Base-by-base conservation (phyloP, 2,797 vertebrate species). In the Hyperoplus lanceolatus region DNA sequence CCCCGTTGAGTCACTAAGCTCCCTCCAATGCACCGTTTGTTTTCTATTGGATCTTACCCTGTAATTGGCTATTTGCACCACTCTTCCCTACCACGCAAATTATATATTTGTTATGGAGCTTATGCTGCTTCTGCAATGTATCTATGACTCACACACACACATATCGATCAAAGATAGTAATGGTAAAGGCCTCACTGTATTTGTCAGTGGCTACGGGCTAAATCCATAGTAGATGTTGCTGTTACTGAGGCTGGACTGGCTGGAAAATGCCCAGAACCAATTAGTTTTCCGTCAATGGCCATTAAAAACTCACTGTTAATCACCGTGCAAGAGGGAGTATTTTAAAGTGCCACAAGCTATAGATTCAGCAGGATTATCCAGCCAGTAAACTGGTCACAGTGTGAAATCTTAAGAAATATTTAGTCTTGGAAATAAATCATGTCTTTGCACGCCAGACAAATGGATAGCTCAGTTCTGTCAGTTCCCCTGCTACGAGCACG, bases 31-130 rank as follows among this genome's bases (percentile, higher is more conserved):
- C 70, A 13, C 46, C 49, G 54, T 83, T 80, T 81, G 54, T 29
- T 80, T 79, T 79, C 14, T 13, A 72, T 73, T 56, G 70, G 57
- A 60, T 74, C 62, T 66, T 57, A 2, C 57, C 29, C 13, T 53
- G 64, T 87, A 87, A 87, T 87, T 87, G 78, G 38, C 78, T 62
- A 75, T 82, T 82, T 87, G 59, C 67, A 18, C 39, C 53, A 13
- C 60, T 70, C 15, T 66, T 79, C 61, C 70, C 50, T 6, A 55
- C 49, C 46, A 73, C 64, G 65, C 77, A 42, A 79, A 73, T 69
- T 68, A 79, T 70, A 48, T 57, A 14, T 72, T 76, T 85, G 82
- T 74, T 69, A 56, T 42, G 63, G 50, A 79, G 79, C 64, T 55
- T 3, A 87, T 55, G 51, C 61, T 6, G 65, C 21, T 69, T n/a